A percentile compares a stretch with the other conserved stretches of the same genome.
These are phyloP conservation scores for Cisticola juncidis DNA, from an alignment of 2,113 vertebrate species.

Conservation along the genomic window DNA sequence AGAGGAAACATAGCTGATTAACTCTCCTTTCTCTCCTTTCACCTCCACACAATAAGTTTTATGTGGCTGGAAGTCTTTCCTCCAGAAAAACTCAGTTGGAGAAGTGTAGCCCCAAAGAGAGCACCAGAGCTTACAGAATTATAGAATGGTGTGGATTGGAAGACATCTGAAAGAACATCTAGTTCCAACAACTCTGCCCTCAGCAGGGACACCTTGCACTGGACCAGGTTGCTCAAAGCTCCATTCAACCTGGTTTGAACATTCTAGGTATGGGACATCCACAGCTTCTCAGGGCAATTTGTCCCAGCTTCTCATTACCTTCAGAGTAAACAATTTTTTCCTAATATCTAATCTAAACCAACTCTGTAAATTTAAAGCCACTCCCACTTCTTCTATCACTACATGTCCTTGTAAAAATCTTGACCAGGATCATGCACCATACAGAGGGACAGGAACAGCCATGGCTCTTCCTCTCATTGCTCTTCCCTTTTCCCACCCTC, in stretches of 20 bases:
- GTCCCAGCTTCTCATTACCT: not conserved
- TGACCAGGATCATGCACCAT: fast-evolving
- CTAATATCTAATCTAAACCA: not conserved
- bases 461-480: fast-evolving
- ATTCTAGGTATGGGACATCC: not conserved
- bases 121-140: not conserved
- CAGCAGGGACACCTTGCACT: not conserved
- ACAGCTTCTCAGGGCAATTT: not conserved
- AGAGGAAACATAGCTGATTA: not conserved
- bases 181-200: not conserved
- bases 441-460: not conserved
- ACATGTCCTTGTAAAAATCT: not conserved
- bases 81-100: not conserved
- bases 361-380: not conserved
- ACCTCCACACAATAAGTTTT: not conserved
- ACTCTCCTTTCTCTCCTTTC: not conserved
- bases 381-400: not conserved
- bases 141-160: not conserved
- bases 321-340: not conserved
- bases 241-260: not conserved
- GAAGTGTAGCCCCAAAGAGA: not conserved
- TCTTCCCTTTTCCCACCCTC: not conserved
- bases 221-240: not conserved
- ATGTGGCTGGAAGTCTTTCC: not conserved
- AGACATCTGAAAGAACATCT: not conserved